Conservation (phyloP, 2,113 vertebrate genomes). For the Dicerorhinus sumatrensis region DNA sequence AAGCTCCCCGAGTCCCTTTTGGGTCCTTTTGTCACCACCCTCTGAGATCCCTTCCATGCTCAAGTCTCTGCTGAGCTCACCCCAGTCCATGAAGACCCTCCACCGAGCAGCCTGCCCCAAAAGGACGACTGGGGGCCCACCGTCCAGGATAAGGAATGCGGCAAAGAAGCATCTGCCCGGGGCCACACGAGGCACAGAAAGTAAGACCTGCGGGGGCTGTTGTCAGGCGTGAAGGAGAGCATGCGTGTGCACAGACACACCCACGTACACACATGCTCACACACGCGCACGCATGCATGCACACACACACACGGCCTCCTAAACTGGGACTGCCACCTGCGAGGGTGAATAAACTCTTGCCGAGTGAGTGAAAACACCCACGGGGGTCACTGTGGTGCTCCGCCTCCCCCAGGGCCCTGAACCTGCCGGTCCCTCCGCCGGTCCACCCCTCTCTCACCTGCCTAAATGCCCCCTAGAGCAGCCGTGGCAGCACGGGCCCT, state of each 20-base stretch:
- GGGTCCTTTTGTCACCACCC: not conserved
- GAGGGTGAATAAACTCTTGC: too few species aligned
- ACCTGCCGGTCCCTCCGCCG: rapidly evolving
- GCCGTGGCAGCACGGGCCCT: not conserved
- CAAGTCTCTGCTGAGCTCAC: not conserved
- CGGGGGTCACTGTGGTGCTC: rapidly evolving
- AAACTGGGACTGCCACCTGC: not conserved
- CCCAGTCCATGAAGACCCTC: not conserved
- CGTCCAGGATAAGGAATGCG: not conserved
- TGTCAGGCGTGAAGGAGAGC: not conserved
- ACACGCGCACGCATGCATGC: rapidly evolving
- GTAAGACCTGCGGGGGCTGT: not conserved
- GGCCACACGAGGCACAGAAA: not conserved
- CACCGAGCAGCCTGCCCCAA: not conserved
- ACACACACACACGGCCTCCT: not conserved
- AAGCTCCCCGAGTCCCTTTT: not conserved
- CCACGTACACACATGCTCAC: too few species aligned
- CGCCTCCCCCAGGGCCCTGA: too few species aligned
- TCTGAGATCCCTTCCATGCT: not conserved
- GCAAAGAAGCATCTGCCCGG: not conserved
- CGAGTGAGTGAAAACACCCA: rapidly evolving
- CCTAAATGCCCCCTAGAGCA: not conserved
- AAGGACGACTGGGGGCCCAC: not conserved
- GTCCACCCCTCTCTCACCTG: not conserved
- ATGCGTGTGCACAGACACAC: not conserved